Conservation (phyloP, 2,888 invertebrate species). For the Minunthozetes semirufus region DNA sequence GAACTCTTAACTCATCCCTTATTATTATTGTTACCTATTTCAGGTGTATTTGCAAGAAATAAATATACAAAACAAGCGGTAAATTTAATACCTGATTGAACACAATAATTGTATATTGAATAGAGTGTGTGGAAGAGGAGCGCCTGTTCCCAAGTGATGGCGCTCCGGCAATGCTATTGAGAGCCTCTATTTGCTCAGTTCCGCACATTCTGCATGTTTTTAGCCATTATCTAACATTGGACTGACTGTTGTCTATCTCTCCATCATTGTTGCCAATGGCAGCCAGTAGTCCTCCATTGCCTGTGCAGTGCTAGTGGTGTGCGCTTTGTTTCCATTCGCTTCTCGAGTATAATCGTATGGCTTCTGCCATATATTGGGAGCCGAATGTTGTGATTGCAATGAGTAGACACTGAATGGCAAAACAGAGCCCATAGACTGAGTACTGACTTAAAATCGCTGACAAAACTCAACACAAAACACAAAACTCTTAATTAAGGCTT, state of each 20-base stretch:
- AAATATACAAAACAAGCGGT: too few relatives aligned
- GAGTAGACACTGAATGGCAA: not conserved
- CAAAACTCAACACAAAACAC: not conserved
- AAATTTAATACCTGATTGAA: slow-evolving; percentile 18
- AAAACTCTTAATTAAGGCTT: not conserved
- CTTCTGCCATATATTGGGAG: not conserved
- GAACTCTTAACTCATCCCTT: too few relatives aligned
- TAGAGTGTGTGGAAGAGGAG: not conserved
- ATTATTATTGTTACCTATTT: too few relatives aligned
- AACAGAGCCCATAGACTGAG: not conserved
- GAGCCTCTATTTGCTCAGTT: not conserved
- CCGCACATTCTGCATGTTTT: not conserved
- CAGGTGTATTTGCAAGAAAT: too few relatives aligned
- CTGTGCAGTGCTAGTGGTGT: not conserved
- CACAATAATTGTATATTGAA: too few relatives aligned
- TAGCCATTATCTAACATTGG: not conserved
- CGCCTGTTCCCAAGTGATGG: not conserved
- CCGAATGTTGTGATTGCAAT: not conserved
- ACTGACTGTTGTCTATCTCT: slow-evolving; percentile 8
- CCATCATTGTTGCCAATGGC: slow-evolving; percentile 20
- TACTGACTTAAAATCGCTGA: not conserved
- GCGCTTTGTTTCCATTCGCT: slow-evolving; percentile 11
- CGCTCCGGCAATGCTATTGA: not conserved
- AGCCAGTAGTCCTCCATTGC: not conserved
- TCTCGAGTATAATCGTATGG: not conserved